Base-by-base conservation (phyloP, 2,113 vertebrate species). In the Corythoichthys haematopterus region DNA sequence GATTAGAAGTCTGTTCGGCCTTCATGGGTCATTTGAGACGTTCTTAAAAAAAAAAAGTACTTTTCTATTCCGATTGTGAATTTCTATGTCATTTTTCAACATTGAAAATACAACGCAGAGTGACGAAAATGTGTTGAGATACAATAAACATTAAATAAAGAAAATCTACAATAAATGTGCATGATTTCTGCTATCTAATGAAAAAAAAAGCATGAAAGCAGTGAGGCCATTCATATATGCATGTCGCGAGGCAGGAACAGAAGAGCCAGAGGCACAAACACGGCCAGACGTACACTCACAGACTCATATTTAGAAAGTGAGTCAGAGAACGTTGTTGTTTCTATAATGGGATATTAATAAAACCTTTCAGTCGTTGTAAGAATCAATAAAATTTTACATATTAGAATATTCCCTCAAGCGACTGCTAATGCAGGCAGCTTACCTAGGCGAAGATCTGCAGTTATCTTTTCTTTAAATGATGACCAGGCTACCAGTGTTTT, bases 1-100 rank as follows among this genome's bases (percentile, higher is more conserved):
- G 84, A 82, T 84, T 89, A 84, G 85, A 63, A 87, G 83, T 85
- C 71, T 70, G 50, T 60, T 58, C 70, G 69, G 71, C 75, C 76
- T 80, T 73, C 65, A 66, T 15, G 66, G 72, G 80, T 77, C 43
- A 67, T 68, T 52, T 58, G 65, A 75, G 73, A 74, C 70, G 70
- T 68, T 83, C 4, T 51, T 48, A 28, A 63, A 78, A 71, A 53
- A 68, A 4, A 20, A 59, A 59, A 38, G 35, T 36, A 37, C 35
- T n/a, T 60, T 60, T 36, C 40, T 40, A 40, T 40, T 53, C 16
- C 16, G 3, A 40, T n/a, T 9, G 11, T 13, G n/a, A 43, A 60
- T 61, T 36, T n/a, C 58, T 4, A 60, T 60, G 6, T 2, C 8
- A 43, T 60, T 60, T 60, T 20, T 10, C 1, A 40, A 6, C 37